Percentiles rank a stretch among this genome's conserved stretches.
These are phyloP conservation scores for Drosophila pseudoobscura DNA, from an alignment of 1,140 invertebrate species.

Conservation along the genomic window DNA sequence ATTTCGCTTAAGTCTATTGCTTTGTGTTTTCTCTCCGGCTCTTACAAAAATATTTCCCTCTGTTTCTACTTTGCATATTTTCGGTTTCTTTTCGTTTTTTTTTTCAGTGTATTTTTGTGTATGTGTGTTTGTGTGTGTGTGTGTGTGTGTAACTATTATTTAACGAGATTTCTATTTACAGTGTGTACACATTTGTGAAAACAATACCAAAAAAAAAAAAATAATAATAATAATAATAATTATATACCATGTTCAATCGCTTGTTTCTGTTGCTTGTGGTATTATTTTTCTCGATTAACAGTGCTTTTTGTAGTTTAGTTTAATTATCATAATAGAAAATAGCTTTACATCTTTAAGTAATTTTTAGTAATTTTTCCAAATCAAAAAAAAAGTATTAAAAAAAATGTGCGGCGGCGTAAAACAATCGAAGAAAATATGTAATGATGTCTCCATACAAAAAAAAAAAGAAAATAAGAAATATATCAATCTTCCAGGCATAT, in stretches of 20 bases:
- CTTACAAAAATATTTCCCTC: constrained; percentile 54
- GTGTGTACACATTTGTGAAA: constrained; percentile 50
- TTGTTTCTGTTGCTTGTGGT: constrained; percentile 5
- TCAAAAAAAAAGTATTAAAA: background rate
- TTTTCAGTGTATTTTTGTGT: background rate
- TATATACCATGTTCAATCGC: constrained; percentile 11
- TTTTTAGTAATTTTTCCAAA: background rate
- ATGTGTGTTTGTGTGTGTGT: constrained; percentile 5
- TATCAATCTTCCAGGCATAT: background rate
- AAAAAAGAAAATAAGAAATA: constrained; percentile 28
- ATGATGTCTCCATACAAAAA: background rate
- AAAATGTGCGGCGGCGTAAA: constrained; percentile 38
- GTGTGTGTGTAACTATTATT: constrained; percentile 64
- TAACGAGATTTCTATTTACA: constrained; percentile 80
- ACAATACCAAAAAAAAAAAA: constrained; percentile 34
- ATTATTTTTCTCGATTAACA: constrained; percentile 19
- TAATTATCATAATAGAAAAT: constrained; percentile 10
- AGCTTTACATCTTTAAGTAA: constrained; percentile 1
- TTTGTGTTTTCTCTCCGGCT: constrained; percentile 52
- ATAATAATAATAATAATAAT: background rate
- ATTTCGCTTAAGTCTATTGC: constrained; percentile 69
- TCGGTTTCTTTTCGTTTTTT: constrained; percentile 7
- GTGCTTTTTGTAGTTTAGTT: background rate
- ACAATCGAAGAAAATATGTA: constrained; percentile 7
- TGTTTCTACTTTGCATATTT: constrained; percentile 31